Conservation (phyloP, 2,888 invertebrate genomes). For the Ectemnius lituratus region DNA sequence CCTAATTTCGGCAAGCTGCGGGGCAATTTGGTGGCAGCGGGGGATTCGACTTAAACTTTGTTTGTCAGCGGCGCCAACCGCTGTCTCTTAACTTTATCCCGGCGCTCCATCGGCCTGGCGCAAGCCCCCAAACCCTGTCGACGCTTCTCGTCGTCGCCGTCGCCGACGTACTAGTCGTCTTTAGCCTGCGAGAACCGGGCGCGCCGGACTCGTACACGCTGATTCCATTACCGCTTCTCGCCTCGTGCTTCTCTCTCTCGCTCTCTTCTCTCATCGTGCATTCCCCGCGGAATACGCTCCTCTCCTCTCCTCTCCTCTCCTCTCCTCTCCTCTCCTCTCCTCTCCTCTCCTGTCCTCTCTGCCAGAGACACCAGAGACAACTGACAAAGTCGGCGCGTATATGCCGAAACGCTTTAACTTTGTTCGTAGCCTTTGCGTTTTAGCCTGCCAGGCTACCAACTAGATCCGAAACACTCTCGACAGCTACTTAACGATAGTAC, state of each 20-base stretch:
- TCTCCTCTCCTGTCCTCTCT: conserved; percentile 22
- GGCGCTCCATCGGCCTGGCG: conserved; percentile 42
- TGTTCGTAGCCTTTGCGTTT: too few relatives aligned
- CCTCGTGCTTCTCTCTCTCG: conserved; percentile 11
- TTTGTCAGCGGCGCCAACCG: conserved; percentile 71
- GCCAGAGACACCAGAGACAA: conserved; percentile 59
- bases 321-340: too few relatives aligned
- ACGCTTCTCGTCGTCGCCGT: conserved; percentile 31
- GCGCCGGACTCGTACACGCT: conserved; percentile 44
- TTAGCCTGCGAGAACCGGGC: background rate
- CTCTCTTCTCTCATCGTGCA: conserved; percentile 37
- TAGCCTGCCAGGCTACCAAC: too few relatives aligned
- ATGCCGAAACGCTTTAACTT: too few relatives aligned
- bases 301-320: conserved; percentile 19
- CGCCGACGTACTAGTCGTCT: conserved; percentile 15
- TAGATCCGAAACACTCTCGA: too few relatives aligned
- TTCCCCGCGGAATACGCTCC: conserved; percentile 57
- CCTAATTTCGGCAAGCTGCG: conserved; percentile 68
- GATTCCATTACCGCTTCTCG: conserved; percentile 66
- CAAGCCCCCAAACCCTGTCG: conserved; percentile 1
- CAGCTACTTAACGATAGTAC: too few relatives aligned
- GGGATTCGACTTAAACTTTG: conserved; percentile 72
- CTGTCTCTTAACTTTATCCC: conserved; percentile 70
- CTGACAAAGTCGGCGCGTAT: conserved; percentile 21
- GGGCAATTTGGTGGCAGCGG: conserved; percentile 66